Base-by-base conservation (phyloP, 1,140 invertebrate species). In the Scaptomyza graminum region DNA sequence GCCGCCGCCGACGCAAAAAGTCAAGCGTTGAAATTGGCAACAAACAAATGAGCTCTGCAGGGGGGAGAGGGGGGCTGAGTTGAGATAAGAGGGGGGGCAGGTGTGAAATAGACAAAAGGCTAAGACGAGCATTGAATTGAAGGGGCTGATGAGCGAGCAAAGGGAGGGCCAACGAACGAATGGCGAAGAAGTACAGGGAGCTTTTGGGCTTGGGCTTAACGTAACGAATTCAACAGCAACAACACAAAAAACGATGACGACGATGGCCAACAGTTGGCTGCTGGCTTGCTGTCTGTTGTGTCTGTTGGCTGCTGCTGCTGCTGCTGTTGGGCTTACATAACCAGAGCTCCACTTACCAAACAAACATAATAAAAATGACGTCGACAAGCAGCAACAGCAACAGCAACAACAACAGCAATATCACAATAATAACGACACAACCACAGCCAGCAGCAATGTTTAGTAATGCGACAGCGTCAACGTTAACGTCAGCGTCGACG, bases 11-110 rank as follows among this genome's bases (percentile, higher is more conserved):
- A 75, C 69, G 74, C 75, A 74, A 81, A 69, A 79, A 57, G 63
- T 74, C 44, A 81, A 85, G 82, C 82, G 74, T 87, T 87, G 83
- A 88, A 79, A 88, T 87, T 88, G 82, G 83, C 82, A 88, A 88
- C 83, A 87, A 82, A 87, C 82, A 87, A 87, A 87, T 87, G 70
- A 87, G 78, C 51, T 34, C 7, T 71, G 62, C 63, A 64, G 59
- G 55, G 18, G 18, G 37, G 0, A 28, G 28, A 3, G 13, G 39
- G 18, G 18, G 18, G 18, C 3, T 18, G 18, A 18, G 18, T 18
- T 18, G 18, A 18, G 18, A 18, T 18, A 18, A 18, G 25, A 13
- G 28, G 47, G 39, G 8, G 13, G 9, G 34, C 11, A 18, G 47
- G 77, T 77, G 77, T 83, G 85, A 85, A 85, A 84, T 78, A 85